These are phyloP conservation scores for Drosophila pachea DNA, from an alignment of 1,140 invertebrate species.

Conservation along the genomic window DNA sequence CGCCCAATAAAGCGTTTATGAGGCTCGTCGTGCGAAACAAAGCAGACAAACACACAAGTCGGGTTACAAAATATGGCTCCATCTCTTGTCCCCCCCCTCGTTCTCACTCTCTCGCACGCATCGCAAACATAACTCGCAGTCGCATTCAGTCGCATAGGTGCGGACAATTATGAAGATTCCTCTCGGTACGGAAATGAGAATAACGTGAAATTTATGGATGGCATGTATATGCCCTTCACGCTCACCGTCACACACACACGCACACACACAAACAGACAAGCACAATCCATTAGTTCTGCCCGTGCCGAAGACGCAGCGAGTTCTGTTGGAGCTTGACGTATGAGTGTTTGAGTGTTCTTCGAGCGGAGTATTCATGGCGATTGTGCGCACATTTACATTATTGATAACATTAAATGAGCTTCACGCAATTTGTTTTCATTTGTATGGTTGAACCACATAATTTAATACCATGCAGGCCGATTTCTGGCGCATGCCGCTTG, in stretches of 20 bases:
- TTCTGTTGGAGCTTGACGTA: conserved; percentile 8
- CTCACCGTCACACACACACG: background rate
- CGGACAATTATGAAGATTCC: conserved; percentile 41
- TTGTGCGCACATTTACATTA: conserved; percentile 50
- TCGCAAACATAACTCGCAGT: background rate
- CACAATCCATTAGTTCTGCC: conserved; percentile 43
- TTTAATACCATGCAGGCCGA: background rate
- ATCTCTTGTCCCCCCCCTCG: background rate
- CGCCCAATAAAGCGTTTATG: conserved; percentile 24
- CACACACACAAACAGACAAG: background rate
- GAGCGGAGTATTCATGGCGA: conserved; percentile 21
- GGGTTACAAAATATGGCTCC: background rate
- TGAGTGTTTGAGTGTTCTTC: conserved; percentile 8
- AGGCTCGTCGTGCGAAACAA: conserved; percentile 17
- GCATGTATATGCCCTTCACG: background rate
- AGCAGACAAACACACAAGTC: conserved; percentile 2
- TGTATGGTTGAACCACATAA: conserved; percentile 19
- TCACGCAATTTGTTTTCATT: conserved; percentile 55
- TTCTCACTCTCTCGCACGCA: background rate
- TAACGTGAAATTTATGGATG: conserved; percentile 15
- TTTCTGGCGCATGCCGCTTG: background rate
- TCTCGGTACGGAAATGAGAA: conserved; percentile 23
- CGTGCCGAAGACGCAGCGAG: background rate
- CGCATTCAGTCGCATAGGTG: conserved; percentile 11
- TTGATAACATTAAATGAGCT: conserved; percentile 55